phyloP scores from a whole-genome alignment of 2,888 invertebrate species.

The Coremacera marginata region DNA sequence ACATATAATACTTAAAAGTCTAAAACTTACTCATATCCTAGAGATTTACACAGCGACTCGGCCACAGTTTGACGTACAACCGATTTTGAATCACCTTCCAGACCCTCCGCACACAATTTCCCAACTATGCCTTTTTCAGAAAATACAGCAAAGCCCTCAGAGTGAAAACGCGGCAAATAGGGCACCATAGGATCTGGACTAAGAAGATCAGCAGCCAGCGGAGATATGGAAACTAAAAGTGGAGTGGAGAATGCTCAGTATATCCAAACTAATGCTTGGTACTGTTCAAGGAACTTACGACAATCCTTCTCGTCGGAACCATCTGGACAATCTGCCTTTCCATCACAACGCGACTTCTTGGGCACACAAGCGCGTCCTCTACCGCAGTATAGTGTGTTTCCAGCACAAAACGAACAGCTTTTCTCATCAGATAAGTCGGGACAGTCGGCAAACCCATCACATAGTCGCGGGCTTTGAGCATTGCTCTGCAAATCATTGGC shows the following conservation, averaged over 20 bases:
- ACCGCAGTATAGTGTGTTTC: constrained; percentile 83
- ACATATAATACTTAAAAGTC: background rate
- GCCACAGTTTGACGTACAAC: constrained; percentile 76
- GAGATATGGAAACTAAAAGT: constrained; percentile 79
- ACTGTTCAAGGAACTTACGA: constrained; percentile 73
- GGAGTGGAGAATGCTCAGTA: constrained; percentile 16
- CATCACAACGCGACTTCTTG: constrained; percentile 81
- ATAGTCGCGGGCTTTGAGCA: constrained; percentile 82
- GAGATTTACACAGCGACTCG: constrained; percentile 80
- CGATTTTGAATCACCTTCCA: constrained; percentile 74
- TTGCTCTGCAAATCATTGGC: constrained; percentile 79
- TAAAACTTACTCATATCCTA: constrained; percentile 79
- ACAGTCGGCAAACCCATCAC: constrained; percentile 90
- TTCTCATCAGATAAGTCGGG: constrained; percentile 86
- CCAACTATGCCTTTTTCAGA: constrained; percentile 85
- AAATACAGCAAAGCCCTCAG: constrained; percentile 87
- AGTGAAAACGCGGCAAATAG: constrained; percentile 77
- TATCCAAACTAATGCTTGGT: background rate
- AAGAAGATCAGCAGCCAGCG: constrained; percentile 76
- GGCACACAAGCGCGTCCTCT: constrained; percentile 82
- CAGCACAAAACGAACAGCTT: constrained; percentile 82
- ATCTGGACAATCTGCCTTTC: constrained; percentile 85
- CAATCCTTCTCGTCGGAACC: constrained; percentile 89
- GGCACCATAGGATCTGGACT: constrained; percentile 77
- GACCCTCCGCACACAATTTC: constrained; percentile 84